A percentile compares a stretch with the other conserved stretches of the same genome.
Evolutionary conservation across 2,113 vertebrate species (phyloP).

Genomic region (Carollia perspicillata): DNA sequence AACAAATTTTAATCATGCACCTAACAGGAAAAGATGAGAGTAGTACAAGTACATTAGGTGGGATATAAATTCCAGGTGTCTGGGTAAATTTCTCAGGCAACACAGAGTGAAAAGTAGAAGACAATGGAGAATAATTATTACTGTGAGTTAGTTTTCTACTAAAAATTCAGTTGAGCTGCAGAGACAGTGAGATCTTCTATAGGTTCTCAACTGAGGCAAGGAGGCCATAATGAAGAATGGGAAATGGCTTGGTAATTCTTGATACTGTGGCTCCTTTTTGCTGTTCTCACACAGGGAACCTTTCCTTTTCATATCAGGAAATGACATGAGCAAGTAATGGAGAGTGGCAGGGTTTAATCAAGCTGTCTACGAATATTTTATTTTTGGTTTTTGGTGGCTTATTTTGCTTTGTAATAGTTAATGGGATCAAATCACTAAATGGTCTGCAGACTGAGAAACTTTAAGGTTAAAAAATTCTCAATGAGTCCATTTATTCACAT

Average conservation of each 20-base stretch:
- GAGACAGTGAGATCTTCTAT: neutral
- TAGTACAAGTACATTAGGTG: neutral
- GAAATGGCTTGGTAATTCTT: neutral
- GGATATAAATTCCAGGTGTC: neutral
- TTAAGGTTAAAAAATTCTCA: constrained; percentile 36
- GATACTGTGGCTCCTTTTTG: neutral
- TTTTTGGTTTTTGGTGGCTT: neutral
- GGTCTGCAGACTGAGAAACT: constrained; percentile 22
- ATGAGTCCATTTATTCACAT: constrained; percentile 40
- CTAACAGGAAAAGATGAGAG: neutral
- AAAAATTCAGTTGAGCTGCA: constrained; percentile 16
- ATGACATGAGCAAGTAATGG: constrained; percentile 35
- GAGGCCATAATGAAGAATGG: neutral
- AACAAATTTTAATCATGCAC: constrained; percentile 28
- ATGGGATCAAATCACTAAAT: constrained; percentile 26
- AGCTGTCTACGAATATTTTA: neutral
- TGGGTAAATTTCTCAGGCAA: constrained; percentile 29
- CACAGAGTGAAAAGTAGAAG: neutral
- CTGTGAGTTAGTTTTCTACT: constrained; percentile 22
- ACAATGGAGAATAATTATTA: neutral
- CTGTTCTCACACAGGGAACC: neutral
- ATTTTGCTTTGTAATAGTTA: constrained; percentile 57
- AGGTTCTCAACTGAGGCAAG: neutral
- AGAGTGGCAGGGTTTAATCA: constrained; percentile 35
- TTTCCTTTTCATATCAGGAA: constrained; percentile 49